Conservation (phyloP, 1,140 invertebrate species). For the Saccostrea echinata region DNA sequence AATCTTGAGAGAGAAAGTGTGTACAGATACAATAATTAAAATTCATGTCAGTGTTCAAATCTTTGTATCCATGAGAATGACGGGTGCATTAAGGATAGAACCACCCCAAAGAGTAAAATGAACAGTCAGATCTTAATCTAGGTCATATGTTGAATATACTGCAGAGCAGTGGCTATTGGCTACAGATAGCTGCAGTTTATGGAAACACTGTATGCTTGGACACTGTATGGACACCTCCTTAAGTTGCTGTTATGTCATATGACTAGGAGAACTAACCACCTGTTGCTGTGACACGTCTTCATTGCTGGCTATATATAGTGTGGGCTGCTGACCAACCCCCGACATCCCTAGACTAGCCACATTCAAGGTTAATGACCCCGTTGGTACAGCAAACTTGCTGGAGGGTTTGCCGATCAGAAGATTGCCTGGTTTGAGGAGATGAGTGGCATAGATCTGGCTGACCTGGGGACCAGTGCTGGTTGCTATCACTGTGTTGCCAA, state of each 20-base stretch:
- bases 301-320: conserved; percentile 67
- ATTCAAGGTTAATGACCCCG: conserved; percentile 72
- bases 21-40: too few species aligned
- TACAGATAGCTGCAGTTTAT: background rate
- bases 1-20: too few species aligned
- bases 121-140: too few species aligned
- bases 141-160: background rate
- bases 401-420: conserved; percentile 65
- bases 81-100: background rate
- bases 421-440: conserved; percentile 70
- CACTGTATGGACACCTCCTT: background rate
- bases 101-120: background rate
- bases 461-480: conserved; percentile 58
- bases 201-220: background rate
- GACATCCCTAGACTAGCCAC: conserved; percentile 60
- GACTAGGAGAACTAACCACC: conserved; percentile 56
- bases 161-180: background rate
- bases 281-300: conserved; percentile 58
- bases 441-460: conserved; percentile 60
- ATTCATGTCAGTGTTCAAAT: too few species aligned
- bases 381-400: conserved; percentile 70
- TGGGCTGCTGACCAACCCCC: conserved; percentile 62
- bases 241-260: background rate
- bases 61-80: too few species aligned
- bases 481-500: conserved; percentile 45